These are phyloP conservation scores for Rhyacophila evoluta DNA, from an alignment of 2,888 invertebrate genomes.

Conservation along the genomic window DNA sequence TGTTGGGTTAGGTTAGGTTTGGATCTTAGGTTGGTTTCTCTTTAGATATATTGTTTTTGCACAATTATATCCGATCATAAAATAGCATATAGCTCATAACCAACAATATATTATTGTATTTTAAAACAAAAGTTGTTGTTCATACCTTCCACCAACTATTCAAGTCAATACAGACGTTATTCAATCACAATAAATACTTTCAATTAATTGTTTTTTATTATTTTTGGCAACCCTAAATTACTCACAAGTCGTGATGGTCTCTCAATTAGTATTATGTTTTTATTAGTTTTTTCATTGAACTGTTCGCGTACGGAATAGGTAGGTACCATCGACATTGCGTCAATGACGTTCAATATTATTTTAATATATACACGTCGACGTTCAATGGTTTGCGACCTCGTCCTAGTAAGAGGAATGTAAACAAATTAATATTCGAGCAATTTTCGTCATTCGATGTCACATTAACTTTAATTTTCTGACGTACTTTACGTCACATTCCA, in stretches of 20 bases:
- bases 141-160: no score
- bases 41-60: no score
- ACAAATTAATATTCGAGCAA: not conserved
- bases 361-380: not conserved
- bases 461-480: not conserved
- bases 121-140: no score
- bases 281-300: constrained; percentile 4
- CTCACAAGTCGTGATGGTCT: not conserved
- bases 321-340: not conserved
- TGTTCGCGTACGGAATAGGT: not conserved
- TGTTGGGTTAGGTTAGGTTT: no score
- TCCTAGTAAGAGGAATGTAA: not conserved
- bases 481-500: no score
- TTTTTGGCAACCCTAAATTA: not conserved
- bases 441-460: not conserved
- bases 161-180: no score
- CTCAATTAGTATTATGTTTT: not conserved
- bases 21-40: no score
- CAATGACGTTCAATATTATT: constrained; percentile 8
- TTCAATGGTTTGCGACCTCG: not conserved
- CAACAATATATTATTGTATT: no score
- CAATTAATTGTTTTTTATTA: no score
- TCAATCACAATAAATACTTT: no score
- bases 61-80: no score
- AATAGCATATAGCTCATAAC: no score